phyloP scores from a whole-genome alignment of 2,888 invertebrate genomes.

The Mythimna albipuncta region DNA sequence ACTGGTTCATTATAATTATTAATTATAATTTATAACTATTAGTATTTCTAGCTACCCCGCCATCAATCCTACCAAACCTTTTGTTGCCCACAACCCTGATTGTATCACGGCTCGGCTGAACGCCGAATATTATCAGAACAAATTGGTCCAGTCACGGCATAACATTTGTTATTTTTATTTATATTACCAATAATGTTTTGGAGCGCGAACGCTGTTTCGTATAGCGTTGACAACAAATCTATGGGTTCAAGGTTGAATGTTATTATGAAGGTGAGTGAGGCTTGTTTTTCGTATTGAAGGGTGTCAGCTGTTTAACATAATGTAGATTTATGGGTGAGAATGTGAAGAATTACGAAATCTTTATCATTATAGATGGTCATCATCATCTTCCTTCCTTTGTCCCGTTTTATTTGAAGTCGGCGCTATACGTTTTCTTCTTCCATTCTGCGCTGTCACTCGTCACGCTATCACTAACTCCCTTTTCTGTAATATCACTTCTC shows the following conservation, averaged over 20 bases:
- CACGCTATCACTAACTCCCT: no score
- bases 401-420: no score
- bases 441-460: no score
- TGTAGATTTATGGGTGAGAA: constrained; percentile 19
- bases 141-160: constrained; percentile 68
- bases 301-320: constrained; percentile 29
- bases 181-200: constrained; percentile 66
- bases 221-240: constrained; percentile 60
- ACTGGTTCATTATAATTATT: neutral
- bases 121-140: constrained; percentile 69
- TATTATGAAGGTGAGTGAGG: constrained; percentile 40
- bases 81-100: constrained; percentile 61
- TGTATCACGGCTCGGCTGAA: constrained; percentile 64
- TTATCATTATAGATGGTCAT: neutral
- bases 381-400: no score
- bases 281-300: constrained; percentile 39
- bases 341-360: neutral
- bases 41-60: constrained; percentile 11
- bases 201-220: constrained; percentile 48
- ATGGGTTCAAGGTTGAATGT: constrained; percentile 56
- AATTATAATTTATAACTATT: no score
- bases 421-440: no score
- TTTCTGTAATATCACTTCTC: no score
- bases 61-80: constrained; percentile 42
- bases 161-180: constrained; percentile 70